Evolutionary conservation across 2,888 invertebrate genomes (phyloP).

Genomic region (Neria commutata): DNA sequence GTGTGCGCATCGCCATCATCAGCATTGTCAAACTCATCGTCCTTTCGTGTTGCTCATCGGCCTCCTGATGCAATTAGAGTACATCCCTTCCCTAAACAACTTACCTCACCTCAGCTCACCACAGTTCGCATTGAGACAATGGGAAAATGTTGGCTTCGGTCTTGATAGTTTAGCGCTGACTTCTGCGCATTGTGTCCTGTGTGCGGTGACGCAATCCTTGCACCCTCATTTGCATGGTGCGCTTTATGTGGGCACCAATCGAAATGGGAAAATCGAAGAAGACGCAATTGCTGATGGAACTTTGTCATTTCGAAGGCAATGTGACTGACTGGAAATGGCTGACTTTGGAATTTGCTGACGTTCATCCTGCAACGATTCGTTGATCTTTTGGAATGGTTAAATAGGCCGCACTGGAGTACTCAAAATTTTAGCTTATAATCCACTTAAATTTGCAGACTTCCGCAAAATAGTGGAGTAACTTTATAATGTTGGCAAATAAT

Average conservation of each 20-base stretch:
- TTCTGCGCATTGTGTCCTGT: constrained; percentile 31
- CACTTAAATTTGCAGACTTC: no score
- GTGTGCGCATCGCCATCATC: constrained; percentile 22
- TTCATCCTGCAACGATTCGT: no score
- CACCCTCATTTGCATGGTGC: not conserved
- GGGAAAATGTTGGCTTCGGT: constrained; percentile 11
- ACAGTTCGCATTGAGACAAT: not conserved
- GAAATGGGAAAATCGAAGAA: no score
- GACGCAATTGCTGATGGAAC: no score
- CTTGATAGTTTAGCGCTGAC: constrained; percentile 39
- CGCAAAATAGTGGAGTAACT: no score
- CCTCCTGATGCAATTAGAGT: constrained; percentile 45
- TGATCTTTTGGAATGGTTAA: no score
- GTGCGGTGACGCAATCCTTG: constrained; percentile 7
- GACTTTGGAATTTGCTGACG: no score
- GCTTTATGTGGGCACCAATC: not conserved
- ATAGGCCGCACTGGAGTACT: no score
- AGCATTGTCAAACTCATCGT: constrained; percentile 7
- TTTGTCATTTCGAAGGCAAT: no score
- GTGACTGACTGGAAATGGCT: no score
- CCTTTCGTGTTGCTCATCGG: constrained; percentile 22
- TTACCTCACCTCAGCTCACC: not conserved
- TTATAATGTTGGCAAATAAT: no score
- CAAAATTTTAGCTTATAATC: no score
- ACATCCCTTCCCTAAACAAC: constrained; percentile 12